Base-by-base conservation (phyloP, 2,113 vertebrate genomes). In the Gallinago media region DNA sequence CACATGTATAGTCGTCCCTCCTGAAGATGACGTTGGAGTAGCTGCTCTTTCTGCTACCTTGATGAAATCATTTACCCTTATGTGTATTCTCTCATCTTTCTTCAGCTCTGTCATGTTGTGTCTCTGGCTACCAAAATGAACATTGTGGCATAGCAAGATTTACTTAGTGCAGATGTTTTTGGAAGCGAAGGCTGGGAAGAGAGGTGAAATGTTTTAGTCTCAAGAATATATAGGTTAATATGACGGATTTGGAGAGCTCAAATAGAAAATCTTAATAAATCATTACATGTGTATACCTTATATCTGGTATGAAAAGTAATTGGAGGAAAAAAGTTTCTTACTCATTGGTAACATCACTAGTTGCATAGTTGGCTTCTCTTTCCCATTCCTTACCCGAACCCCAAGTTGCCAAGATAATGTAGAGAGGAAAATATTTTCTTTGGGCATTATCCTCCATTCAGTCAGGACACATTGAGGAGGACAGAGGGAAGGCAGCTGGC, bases 381-480 rank as follows among this genome's bases (percentile, higher is more conserved):
- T 75, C 52, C 16, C 9, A 34, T 59, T 89, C 21, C 44, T 86
- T 94, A 54, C 36, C 18, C 40, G 58, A 92, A 73, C 14, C 8
- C 15, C 47, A 76, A 63, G 58, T 42, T 94, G 79, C 89, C 85
- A 94, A 92, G 70, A 62, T 34, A 70, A 42, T 76, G 9, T 34
- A 73, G 49, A 26, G 29, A 94, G 75, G 78, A 94, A 89, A 95
- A 29, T 90, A 79, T 72, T 94, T 96, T 80, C 71, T 79, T 29
- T 88, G 63, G 29, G 22, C 23, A 25, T 18, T 50, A 29, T 63
- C 44, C 50, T 96, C 40, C 10, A 26, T 83, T 91, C 40, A 55
- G 11, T 59, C 46, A 59, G 70, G 63, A 84, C 20, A 63, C 19
- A 36, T 26, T 0, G 0, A 3, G 8, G 12, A 4, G 31, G 7